A percentile compares a stretch with the other conserved stretches of the same genome.
Evolutionary conservation across 2,113 vertebrate genomes (phyloP).

Genomic region (Saguinus imperator): DNA sequence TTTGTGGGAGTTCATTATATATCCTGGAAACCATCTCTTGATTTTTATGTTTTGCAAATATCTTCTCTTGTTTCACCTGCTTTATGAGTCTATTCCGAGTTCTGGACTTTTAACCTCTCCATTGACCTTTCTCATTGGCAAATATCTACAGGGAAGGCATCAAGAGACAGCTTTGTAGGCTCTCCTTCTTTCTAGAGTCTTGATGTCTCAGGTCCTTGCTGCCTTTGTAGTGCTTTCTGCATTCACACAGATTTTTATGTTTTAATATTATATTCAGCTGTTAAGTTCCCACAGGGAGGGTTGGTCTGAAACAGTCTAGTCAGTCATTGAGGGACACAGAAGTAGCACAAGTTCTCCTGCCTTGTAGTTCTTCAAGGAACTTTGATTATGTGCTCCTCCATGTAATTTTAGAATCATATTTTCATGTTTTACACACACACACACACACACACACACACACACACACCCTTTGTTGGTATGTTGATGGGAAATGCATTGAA

Average conservation of each 20-base stretch:
- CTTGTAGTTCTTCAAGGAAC: neutral
- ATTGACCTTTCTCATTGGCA: neutral
- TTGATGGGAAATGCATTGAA: conserved; percentile 42
- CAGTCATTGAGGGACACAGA: neutral
- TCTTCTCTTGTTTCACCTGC: neutral
- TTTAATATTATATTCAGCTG: neutral
- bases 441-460: too few relatives aligned
- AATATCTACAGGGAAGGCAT: neutral
- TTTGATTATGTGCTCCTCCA: neutral
- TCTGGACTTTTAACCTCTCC: conserved; percentile 11
- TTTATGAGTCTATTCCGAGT: neutral
- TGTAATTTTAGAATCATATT: conserved; percentile 22
- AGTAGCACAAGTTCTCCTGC: neutral
- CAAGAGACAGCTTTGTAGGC: neutral
- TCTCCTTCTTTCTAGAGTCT: neutral
- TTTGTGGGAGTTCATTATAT: neutral
- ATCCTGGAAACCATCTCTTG: neutral
- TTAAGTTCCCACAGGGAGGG: neutral
- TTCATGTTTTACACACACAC: neutral
- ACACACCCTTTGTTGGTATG: neutral
- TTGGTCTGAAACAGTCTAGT: neutral
- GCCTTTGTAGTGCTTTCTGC: neutral
- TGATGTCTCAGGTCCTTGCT: neutral
- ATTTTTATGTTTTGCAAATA: neutral
- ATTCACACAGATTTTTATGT: neutral